phyloP scores from a whole-genome alignment of 2,113 vertebrate genomes.

The Pteruthius melanotis region DNA sequence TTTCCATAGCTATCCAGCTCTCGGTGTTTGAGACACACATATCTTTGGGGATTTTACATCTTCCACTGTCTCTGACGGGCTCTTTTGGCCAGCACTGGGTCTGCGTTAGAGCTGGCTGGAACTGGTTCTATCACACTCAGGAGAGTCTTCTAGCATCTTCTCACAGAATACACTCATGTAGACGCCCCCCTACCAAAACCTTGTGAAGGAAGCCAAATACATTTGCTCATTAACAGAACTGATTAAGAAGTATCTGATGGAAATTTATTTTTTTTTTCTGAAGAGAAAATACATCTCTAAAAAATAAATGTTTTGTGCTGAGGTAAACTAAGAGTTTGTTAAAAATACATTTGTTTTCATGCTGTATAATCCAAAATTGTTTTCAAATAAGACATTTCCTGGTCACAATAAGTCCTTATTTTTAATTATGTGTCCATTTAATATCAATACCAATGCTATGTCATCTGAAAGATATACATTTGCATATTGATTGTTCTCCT shows the following conservation, averaged over 20 bases:
- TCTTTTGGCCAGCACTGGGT: neutral
- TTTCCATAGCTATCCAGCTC: neutral
- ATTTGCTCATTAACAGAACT: neutral
- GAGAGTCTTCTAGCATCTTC: neutral
- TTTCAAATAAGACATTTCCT: neutral
- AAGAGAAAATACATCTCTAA: neutral
- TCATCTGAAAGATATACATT: neutral
- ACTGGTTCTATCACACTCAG: neutral
- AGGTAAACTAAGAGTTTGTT: neutral
- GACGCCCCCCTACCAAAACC: neutral
- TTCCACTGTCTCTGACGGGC: neutral
- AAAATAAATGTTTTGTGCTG: neutral
- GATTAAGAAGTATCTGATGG: neutral
- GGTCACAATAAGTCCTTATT: neutral
- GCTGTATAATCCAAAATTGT: neutral
- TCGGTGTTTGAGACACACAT: fast-evolving
- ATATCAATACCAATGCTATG: neutral
- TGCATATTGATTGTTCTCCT: neutral
- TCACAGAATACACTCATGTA: neutral
- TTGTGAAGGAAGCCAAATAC: neutral
- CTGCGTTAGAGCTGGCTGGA: neutral
- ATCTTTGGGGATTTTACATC: neutral
- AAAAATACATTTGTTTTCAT: neutral
- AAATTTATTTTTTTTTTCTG: neutral
- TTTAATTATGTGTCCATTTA: neutral